Conservation (phyloP, 2,797 vertebrate genomes). For the Dendrocincla tyrannina region DNA sequence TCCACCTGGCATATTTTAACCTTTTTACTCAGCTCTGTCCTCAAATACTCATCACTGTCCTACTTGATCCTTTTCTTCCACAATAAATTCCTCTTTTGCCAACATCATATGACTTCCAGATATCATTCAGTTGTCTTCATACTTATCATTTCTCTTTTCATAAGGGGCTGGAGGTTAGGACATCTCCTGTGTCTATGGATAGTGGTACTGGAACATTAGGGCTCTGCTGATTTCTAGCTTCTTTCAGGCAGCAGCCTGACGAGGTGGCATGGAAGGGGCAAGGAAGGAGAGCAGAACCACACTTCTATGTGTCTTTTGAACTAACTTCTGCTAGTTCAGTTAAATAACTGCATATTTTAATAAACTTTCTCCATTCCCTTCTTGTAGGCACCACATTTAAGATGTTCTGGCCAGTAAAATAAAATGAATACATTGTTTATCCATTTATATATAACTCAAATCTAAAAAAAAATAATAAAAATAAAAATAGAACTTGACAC, state of each 20-base stretch:
- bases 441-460: neutral
- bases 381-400: neutral
- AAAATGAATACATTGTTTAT: neutral
- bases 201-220: neutral
- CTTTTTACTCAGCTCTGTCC: neutral
- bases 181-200: accelerated
- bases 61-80: neutral
- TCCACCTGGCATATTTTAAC: neutral
- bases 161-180: neutral
- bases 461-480: neutral
- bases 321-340: neutral
- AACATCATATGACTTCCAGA: neutral
- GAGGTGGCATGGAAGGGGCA: accelerated
- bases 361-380: neutral
- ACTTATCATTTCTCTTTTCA: neutral
- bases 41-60: neutral
- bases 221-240: neutral
- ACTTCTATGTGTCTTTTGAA: neutral
- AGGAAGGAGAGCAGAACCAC: neutral
- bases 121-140: neutral
- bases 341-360: neutral
- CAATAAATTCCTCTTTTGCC: neutral
- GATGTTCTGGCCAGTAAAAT: neutral
- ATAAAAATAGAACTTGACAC: neutral
- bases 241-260: neutral